phyloP scores from a whole-genome alignment of 37 sponge, comb jelly and placozoan genomes.

The Eunapius fragilis region DNA sequence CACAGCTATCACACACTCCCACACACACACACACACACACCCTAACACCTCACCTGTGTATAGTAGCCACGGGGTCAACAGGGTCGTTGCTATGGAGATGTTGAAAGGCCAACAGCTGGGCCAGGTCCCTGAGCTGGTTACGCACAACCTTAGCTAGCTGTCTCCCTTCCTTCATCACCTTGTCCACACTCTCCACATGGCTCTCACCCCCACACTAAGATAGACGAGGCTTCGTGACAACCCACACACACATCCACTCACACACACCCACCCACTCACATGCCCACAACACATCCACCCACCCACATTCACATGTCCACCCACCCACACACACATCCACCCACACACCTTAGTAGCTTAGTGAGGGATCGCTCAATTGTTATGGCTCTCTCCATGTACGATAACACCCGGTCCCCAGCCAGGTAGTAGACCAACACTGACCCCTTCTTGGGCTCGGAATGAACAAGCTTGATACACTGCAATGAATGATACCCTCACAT shows the following conservation, averaged over 20 bases:
- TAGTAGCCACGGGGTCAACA: conserved; percentile 34
- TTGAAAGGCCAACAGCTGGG: conserved; percentile 51
- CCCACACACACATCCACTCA: background rate
- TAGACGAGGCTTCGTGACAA: background rate
- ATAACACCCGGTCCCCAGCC: conserved; percentile 79
- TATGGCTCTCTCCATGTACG: conserved; percentile 40
- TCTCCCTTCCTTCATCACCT: conserved; percentile 34
- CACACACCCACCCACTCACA: background rate
- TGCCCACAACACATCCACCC: background rate
- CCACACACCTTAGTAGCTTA: conserved; percentile 77
- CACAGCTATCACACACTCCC: background rate
- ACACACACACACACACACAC: background rate
- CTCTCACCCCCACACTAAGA: conserved; percentile 69
- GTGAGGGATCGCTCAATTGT: conserved; percentile 71
- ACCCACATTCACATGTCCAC: conserved; percentile 9
- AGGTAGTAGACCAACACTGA: conserved; percentile 81
- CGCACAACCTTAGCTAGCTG: conserved; percentile 24
- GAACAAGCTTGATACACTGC: conserved; percentile 90
- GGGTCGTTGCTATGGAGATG: conserved; percentile 53
- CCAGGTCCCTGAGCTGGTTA: conserved; percentile 79
- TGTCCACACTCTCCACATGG: conserved; percentile 68
- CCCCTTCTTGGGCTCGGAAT: conserved; percentile 75
- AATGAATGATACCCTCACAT: too few relatives aligned
- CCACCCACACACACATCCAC: background rate
- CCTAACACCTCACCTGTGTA: conserved; percentile 25